phyloP scores from a whole-genome alignment of 2,888 invertebrate species.

The Charanyca ferruginea region DNA sequence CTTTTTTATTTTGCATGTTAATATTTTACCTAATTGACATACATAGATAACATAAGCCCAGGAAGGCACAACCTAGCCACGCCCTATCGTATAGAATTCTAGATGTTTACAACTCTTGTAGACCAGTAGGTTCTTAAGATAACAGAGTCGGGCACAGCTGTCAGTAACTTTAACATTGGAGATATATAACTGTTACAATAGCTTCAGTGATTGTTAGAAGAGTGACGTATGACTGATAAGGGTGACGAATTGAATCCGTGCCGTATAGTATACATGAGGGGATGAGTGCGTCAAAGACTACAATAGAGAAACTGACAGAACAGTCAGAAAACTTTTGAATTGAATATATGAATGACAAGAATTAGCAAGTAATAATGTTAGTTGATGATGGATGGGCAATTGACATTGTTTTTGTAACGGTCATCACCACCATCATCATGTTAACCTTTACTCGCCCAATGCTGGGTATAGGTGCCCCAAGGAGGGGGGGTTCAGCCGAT shows the following conservation, averaged over 20 bases:
- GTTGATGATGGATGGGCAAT: too few relatives aligned
- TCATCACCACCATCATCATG: too few relatives aligned
- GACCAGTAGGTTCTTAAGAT: slow-evolving; percentile 6
- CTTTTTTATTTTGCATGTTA: too few relatives aligned
- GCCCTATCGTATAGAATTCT: neutral
- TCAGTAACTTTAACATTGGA: slow-evolving; percentile 4
- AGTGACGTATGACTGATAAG: slow-evolving; percentile 29
- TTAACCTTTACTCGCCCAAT: too few relatives aligned
- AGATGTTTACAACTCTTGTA: neutral
- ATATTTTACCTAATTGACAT: too few relatives aligned
- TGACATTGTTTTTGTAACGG: too few relatives aligned
- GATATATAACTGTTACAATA: slow-evolving; percentile 33
- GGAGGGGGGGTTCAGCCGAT: too few relatives aligned
- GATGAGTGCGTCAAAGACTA: neutral
- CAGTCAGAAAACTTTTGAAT: neutral
- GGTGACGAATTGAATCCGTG: neutral
- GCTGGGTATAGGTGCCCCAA: too few relatives aligned
- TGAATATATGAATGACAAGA: neutral
- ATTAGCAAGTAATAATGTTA: too few relatives aligned
- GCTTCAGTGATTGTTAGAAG: slow-evolving; percentile 5
- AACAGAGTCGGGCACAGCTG: slow-evolving; percentile 27
- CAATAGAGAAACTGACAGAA: neutral
- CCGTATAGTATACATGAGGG: neutral
- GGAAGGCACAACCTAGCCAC: neutral
- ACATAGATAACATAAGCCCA: neutral